A percentile compares a stretch with the other conserved stretches of the same genome.
Conservation (phyloP, 2,797 vertebrate genomes). For the Lemur catta region DNA sequence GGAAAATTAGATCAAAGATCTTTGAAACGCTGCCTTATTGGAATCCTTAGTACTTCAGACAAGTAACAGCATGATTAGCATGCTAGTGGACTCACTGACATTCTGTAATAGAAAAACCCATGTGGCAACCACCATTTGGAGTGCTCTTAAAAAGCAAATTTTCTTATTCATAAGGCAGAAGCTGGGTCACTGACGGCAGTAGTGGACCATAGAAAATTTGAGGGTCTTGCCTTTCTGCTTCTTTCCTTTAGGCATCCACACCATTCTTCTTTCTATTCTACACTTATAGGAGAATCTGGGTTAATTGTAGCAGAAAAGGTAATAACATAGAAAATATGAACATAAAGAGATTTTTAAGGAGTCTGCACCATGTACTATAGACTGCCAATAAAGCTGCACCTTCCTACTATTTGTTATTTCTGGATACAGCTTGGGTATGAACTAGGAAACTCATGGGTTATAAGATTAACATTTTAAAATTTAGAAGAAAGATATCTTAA, state of each 20-base stretch:
- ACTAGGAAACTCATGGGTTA: not conserved
- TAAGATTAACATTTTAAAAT: conserved; percentile 42
- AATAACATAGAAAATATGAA: not conserved
- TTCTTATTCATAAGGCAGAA: conserved; percentile 30
- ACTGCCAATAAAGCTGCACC: not conserved
- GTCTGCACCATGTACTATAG: not conserved
- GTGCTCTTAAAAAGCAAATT: not conserved
- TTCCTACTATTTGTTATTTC: conserved; percentile 12
- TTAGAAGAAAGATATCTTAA: not conserved
- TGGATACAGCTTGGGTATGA: not conserved
- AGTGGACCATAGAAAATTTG: not conserved
- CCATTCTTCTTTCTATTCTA: not conserved
- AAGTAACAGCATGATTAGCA: conserved; percentile 52
- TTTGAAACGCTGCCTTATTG: conserved; percentile 45
- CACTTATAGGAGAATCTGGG: conserved; percentile 18
- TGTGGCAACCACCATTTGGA: conserved; percentile 23
- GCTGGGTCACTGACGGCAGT: not conserved
- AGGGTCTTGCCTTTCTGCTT: conserved; percentile 21
- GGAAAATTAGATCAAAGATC: conserved; percentile 54
- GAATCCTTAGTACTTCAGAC: conserved; percentile 48
- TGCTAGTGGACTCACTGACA: not conserved
- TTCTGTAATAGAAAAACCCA: conserved; percentile 39
- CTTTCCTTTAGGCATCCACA: not conserved
- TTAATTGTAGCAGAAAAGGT: conserved; percentile 5
- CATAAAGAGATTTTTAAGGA: conserved; percentile 28